Conservation (phyloP, 2,797 vertebrate species). For the Lemur catta region DNA sequence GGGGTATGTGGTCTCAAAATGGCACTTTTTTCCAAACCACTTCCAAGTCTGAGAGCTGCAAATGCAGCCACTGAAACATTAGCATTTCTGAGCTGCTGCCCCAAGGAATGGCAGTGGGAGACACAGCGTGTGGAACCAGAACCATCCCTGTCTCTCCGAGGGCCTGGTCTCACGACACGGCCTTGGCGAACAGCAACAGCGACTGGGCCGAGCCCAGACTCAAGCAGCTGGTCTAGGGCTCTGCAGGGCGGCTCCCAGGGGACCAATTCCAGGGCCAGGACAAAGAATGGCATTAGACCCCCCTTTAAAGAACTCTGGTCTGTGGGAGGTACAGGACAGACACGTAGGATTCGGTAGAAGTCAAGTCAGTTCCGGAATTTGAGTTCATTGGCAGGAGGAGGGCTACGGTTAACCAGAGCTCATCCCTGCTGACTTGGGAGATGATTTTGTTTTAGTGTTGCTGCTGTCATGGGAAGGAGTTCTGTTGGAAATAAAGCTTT, state of each 20-base stretch:
- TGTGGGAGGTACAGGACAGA: background rate
- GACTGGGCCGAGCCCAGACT: background rate
- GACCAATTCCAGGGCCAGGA: background rate
- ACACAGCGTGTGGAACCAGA: accelerated
- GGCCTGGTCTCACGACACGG: background rate
- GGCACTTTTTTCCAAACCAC: background rate
- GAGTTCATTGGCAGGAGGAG: background rate
- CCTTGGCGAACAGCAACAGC: background rate
- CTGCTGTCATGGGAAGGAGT: background rate
- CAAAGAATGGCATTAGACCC: background rate
- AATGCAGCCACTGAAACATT: background rate
- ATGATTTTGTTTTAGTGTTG: background rate
- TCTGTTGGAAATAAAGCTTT: background rate
- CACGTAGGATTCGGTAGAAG: accelerated
- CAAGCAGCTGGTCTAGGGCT: background rate
- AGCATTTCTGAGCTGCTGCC: background rate
- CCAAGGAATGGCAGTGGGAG: accelerated
- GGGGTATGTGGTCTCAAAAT: background rate
- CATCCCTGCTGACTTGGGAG: background rate
- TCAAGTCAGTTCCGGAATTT: background rate
- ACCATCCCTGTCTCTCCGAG: background rate
- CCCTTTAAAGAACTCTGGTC: background rate
- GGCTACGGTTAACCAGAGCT: background rate
- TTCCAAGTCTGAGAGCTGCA: background rate
- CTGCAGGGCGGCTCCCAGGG: background rate